phyloP scores from a whole-genome alignment of 1,140 invertebrate genomes.

The Rhyacophila brunnea region DNA sequence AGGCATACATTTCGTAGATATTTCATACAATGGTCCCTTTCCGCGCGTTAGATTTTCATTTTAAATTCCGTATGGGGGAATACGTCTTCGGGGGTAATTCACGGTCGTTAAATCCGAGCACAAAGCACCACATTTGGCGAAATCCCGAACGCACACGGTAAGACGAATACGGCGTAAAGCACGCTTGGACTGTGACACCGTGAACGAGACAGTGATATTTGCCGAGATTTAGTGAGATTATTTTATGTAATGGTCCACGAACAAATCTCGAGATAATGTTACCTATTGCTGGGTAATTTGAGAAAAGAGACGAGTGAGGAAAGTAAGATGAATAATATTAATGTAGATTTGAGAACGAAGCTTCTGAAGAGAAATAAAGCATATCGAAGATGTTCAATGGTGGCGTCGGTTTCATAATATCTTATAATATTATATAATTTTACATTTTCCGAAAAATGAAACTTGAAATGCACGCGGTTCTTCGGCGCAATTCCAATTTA shows the following conservation, averaged over 20 bases:
- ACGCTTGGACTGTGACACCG: not conserved
- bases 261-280: not conserved
- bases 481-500: too few species aligned
- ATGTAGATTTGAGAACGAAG: too few species aligned
- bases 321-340: too few species aligned
- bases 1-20: too few species aligned
- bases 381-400: too few species aligned
- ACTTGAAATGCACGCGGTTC: too few species aligned
- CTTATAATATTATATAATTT: too few species aligned
- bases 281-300: not conserved
- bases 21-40: not conserved
- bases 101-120: not conserved
- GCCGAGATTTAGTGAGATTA: not conserved
- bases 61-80: not conserved
- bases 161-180: not conserved
- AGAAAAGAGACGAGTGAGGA: not conserved
- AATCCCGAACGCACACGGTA: not conserved
- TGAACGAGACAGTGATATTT: not conserved
- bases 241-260: not conserved
- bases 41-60: constrained; percentile 1
- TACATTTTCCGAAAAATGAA: too few species aligned
- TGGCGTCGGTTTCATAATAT: too few species aligned
- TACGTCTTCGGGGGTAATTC: not conserved
- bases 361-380: too few species aligned
- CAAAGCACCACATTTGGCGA: not conserved